Conservation (phyloP, 1,140 invertebrate species). For the Ceratina australensis region DNA sequence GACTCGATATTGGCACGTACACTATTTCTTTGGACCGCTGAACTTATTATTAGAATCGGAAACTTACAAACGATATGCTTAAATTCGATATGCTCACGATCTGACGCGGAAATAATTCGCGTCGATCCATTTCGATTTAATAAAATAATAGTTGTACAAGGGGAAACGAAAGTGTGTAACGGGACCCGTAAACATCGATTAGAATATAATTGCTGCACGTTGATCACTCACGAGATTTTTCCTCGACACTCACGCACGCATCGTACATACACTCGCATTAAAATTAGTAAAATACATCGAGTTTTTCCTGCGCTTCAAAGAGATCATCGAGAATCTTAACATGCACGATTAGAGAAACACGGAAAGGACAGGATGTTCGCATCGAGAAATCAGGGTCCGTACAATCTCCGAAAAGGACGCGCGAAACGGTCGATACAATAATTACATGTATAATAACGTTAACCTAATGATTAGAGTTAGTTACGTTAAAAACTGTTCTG, state of each 20-base stretch:
- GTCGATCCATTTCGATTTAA: background rate
- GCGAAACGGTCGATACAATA: background rate
- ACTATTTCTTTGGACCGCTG: conserved; percentile 71
- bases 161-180: background rate
- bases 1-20: conserved; percentile 75
- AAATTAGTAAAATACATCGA: no score
- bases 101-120: no score
- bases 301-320: no score
- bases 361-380: no score
- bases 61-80: conserved; percentile 1
- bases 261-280: no score
- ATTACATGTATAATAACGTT: conserved; percentile 9
- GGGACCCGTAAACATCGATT: background rate
- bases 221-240: background rate
- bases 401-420: background rate
- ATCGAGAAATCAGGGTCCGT: no score
- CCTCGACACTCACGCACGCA: no score
- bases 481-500: conserved; percentile 36
- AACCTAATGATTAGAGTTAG: conserved; percentile 30
- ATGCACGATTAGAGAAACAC: no score
- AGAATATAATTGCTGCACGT: background rate
- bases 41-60: conserved; percentile 18
- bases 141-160: background rate
- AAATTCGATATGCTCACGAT: no score
- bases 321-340: no score